Percentiles rank a stretch among this genome's conserved stretches.
Conservation (phyloP, 2,888 invertebrate species). For the Anaspis maculata region DNA sequence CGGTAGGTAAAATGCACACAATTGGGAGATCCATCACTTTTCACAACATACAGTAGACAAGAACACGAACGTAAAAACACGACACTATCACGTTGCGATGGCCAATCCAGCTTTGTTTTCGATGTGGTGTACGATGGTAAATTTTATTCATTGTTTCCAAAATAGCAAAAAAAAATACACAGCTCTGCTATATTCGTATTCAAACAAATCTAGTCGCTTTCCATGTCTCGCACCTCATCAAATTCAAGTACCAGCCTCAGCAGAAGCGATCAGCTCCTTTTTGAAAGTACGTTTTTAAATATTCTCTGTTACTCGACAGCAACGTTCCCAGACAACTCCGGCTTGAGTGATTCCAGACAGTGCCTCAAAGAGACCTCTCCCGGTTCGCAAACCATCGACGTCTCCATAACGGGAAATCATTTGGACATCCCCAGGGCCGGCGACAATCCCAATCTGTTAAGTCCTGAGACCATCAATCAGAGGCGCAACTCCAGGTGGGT, state of each 20-base stretch:
- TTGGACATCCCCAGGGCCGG: conserved; percentile 66
- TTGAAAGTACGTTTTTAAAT: neutral
- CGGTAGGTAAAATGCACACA: too few relatives aligned
- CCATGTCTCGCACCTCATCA: conserved; percentile 18
- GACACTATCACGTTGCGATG: too few relatives aligned
- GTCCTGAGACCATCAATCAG: conserved; percentile 69
- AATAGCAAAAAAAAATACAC: too few relatives aligned
- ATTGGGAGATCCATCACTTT: too few relatives aligned
- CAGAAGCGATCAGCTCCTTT: too few relatives aligned
- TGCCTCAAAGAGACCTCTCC: conserved; percentile 56
- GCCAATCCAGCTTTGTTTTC: too few relatives aligned
- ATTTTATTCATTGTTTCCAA: too few relatives aligned
- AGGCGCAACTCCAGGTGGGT: conserved; percentile 60
- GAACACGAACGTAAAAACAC: too few relatives aligned
- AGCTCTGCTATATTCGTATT: too few relatives aligned
- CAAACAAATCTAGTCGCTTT: conserved; percentile 17
- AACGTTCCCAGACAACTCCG: conserved; percentile 46
- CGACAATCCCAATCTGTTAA: conserved; percentile 71
- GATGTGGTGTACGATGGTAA: too few relatives aligned
- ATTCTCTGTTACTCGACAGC: conserved; percentile 30
- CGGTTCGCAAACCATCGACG: conserved; percentile 48
- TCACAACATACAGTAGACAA: too few relatives aligned
- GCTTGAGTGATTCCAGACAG: conserved; percentile 52
- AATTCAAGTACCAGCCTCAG: neutral
- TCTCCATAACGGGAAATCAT: conserved; percentile 67